Evolutionary conservation across 2,888 invertebrate species (phyloP), one percentile per base, ranked within the genome.

Genomic region (Cephus pulcher): DNA sequence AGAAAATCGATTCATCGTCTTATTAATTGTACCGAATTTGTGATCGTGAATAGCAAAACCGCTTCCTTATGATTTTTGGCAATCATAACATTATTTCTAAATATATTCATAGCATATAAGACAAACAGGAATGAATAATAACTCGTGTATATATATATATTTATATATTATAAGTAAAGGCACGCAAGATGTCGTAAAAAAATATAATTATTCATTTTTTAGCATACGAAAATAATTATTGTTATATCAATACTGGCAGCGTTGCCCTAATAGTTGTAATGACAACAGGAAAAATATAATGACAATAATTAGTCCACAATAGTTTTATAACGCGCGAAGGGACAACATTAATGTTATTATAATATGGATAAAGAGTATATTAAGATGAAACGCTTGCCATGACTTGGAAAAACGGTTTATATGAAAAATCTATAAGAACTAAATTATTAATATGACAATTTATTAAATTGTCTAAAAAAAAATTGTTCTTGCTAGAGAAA

Each of bases 281-380:
- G 35, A 30, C 15, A 75, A 12, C 4, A 32, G 33, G n/a, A 4
- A 23, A n/a, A 34, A 74, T 34, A 15, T 34, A 30, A 23, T 74
- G 23, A 74, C 74, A 74, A 23, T 34, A 74, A 74, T 74, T 23
- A 56, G 56, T 56, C 56, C 56, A 56, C 56, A 23, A 56, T 56
- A 56, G 56, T 56, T 56, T 56, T 56, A 56, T 9, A 56, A 56
- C 56, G 23, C 56, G 23, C 23, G 23, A 56, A 56, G 23, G 23
- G 56, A 23, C 23, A 6, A 15, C 2, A 23, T 56, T 56, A 56
- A 56, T 56, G 56, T 56, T 56, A 23, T 56, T 56, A 56, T 23
- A 56, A 56, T 23, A 9, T 23, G 23, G 56, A 9, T 23, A 56
- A 23, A 23, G 23, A 56, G 23, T 56, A 56, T 23, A 23, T 56